Conservation (phyloP, 2,797 vertebrate genomes). For the Novumbra hubbsi region DNA sequence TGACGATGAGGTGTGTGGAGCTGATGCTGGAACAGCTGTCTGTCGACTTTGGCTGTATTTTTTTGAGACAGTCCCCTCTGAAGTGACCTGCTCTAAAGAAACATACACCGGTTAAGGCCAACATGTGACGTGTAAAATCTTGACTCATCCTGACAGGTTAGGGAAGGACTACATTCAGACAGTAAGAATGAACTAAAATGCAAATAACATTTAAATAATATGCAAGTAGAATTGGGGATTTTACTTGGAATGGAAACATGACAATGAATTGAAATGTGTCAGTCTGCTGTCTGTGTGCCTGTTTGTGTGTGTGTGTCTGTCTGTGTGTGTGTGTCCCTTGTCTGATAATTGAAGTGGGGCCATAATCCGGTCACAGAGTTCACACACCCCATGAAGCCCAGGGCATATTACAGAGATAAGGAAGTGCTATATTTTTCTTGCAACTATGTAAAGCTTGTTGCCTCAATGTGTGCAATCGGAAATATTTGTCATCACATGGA, state of each 20-base stretch:
- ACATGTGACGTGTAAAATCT: slow-evolving; percentile 77
- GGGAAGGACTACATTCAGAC: slow-evolving; percentile 83
- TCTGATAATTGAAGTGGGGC: slow-evolving; percentile 65
- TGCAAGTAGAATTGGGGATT: too few relatives aligned
- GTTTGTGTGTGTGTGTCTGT: too few relatives aligned
- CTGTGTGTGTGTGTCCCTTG: too few relatives aligned
- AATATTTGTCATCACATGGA: not conserved
- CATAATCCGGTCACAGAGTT: slow-evolving; percentile 57
- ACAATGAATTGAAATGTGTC: slow-evolving; percentile 3
- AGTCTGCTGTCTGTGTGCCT: too few relatives aligned
- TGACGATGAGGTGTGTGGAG: not conserved
- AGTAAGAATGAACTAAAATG: slow-evolving; percentile 7
- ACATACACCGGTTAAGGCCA: slow-evolving; percentile 79
- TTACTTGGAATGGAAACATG: too few relatives aligned
- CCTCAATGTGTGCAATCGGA: not conserved
- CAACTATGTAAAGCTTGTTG: not conserved
- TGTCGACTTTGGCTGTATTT: slow-evolving; percentile 82
- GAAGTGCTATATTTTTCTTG: not conserved
- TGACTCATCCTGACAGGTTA: slow-evolving; percentile 76
- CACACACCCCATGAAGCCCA: not conserved
- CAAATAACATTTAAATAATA: too few relatives aligned
- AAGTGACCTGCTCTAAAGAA: slow-evolving; percentile 72
- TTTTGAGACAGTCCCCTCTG: slow-evolving; percentile 57
- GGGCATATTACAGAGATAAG: not conserved
- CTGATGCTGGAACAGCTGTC: slow-evolving; percentile 43